Percentiles rank a stretch among this genome's conserved stretches.
These are phyloP conservation scores for Plagodis pulveraria DNA, from an alignment of 2,888 invertebrate species.

Conservation along the genomic window DNA sequence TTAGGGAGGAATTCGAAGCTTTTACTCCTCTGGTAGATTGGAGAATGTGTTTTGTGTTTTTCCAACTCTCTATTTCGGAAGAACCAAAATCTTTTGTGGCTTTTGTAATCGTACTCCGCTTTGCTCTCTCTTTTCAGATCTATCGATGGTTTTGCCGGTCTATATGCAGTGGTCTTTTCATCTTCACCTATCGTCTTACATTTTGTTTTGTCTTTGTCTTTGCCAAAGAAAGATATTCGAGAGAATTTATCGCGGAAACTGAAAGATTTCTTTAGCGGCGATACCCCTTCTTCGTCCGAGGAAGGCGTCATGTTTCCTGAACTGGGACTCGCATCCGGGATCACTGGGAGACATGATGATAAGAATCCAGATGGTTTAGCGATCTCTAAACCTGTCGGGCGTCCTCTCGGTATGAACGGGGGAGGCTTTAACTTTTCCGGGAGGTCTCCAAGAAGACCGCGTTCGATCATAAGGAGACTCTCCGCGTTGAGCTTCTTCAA, in stretches of 20 bases:
- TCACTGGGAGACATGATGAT: constrained; percentile 64
- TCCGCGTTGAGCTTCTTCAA: constrained; percentile 72
- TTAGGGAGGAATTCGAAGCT: constrained; percentile 77
- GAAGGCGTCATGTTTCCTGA: constrained; percentile 53
- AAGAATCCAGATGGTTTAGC: constrained; percentile 76
- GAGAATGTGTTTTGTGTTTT: constrained; percentile 54
- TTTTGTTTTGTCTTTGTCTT: constrained; percentile 64
- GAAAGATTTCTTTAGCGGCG: constrained; percentile 73
- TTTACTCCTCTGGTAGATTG: constrained; percentile 72
- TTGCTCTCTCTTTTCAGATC: constrained; percentile 43
- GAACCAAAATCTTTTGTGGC: constrained; percentile 74
- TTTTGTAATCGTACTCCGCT: constrained; percentile 61
- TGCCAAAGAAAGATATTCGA: constrained; percentile 66
- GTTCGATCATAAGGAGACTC: constrained; percentile 69
- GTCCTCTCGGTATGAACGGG: constrained; percentile 59
- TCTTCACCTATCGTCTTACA: constrained; percentile 62
- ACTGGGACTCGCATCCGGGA: constrained; percentile 57
- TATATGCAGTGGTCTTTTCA: constrained; percentile 35
- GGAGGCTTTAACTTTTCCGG: constrained; percentile 71
- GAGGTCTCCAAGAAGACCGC: constrained; percentile 72
- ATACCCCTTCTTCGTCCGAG: constrained; percentile 59
- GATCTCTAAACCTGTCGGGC: constrained; percentile 67
- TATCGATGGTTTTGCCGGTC: constrained; percentile 9
- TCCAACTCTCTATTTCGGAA: constrained; percentile 67
- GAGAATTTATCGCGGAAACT: constrained; percentile 76